Evolutionary conservation across 2,888 invertebrate genomes (phyloP).

Genomic region (Anthophora plumipes): DNA sequence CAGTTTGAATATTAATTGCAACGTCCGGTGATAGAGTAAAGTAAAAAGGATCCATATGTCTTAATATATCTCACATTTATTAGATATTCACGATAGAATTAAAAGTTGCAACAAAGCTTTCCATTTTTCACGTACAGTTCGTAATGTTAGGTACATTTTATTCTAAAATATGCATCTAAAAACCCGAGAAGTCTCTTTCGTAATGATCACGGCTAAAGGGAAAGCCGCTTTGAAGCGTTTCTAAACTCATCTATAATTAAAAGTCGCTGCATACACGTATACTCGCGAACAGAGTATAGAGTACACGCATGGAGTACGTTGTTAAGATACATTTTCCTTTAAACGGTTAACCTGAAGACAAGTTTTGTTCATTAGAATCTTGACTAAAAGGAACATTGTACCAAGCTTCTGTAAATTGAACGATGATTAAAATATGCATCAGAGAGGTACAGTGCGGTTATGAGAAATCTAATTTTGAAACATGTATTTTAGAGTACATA

Average conservation of each 20-base stretch:
- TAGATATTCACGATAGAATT: background rate
- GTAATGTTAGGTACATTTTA: background rate
- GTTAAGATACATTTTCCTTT: background rate
- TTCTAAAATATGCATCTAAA: background rate
- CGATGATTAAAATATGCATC: background rate
- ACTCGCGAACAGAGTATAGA: background rate
- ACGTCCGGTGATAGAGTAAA: background rate
- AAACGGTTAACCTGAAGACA: background rate
- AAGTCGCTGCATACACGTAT: background rate
- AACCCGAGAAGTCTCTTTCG: background rate
- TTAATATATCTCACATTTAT: background rate
- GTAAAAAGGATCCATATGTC: background rate
- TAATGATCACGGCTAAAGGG: background rate
- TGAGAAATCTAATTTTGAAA: background rate
- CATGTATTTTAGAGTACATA: background rate
- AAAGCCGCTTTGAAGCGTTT: conserved; percentile 21
- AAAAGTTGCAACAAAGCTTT: background rate
- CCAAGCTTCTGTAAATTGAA: background rate
- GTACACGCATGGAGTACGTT: background rate
- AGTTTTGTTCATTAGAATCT: background rate
- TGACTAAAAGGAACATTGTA: background rate
- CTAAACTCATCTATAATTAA: conserved; percentile 18
- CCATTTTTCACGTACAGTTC: background rate
- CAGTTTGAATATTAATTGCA: background rate
- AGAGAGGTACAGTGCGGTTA: background rate